These are phyloP conservation scores for Damaliscus lunatus DNA, from an alignment of 2,113 vertebrate genomes.

Conservation along the genomic window DNA sequence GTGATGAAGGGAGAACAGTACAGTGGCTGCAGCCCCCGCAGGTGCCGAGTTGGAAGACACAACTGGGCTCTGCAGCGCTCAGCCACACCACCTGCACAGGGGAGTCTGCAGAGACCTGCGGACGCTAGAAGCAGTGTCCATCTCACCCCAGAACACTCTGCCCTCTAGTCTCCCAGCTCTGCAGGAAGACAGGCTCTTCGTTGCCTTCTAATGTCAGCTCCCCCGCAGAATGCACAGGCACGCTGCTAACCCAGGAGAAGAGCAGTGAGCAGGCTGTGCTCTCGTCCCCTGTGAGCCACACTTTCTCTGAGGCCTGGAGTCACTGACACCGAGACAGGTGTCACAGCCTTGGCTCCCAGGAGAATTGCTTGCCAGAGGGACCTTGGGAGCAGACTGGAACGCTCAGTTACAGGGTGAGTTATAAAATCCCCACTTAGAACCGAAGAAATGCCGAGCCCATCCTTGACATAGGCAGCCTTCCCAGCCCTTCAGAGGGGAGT, in stretches of 20 bases:
- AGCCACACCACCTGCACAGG: not conserved
- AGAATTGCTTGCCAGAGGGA: not conserved
- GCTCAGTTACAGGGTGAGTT: not conserved
- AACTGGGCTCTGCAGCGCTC: not conserved
- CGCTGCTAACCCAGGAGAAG: not conserved
- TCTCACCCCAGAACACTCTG: not conserved
- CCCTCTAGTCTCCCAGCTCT: not conserved
- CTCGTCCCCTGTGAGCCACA: not conserved
- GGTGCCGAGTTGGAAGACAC: not conserved
- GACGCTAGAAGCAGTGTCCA: not conserved
- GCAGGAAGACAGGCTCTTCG: not conserved
- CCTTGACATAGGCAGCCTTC: not conserved
- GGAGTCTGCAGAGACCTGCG: not conserved
- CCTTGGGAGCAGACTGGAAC: not conserved
- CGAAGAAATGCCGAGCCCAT: not conserved
- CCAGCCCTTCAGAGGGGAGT: not conserved
- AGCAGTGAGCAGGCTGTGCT: not conserved
- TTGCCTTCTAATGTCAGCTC: not conserved
- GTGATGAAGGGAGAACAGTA: not conserved
- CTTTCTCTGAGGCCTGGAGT: not conserved
- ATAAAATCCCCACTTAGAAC: not conserved
- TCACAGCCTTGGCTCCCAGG: not conserved
- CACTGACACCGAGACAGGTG: not conserved
- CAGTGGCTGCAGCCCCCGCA: not conserved
- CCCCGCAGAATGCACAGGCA: not conserved